phyloP scores from a whole-genome alignment of 2,888 invertebrate species.

The Steromphala cineraria region DNA sequence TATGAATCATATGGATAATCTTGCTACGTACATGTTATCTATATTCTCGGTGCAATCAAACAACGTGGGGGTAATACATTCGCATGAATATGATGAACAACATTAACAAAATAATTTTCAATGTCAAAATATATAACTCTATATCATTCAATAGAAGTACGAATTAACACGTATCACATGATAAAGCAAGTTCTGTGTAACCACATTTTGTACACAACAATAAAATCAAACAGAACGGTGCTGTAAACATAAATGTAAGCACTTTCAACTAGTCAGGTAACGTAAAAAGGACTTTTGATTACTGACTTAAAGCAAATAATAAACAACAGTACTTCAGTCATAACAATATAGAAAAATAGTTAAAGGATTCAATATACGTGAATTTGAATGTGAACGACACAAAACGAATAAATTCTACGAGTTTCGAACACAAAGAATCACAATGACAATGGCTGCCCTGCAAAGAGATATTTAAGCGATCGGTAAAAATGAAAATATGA shows the following conservation, averaged over 20 bases:
- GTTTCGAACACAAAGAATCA: neutral
- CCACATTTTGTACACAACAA: neutral
- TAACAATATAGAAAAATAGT: conserved; percentile 8
- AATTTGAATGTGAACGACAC: neutral
- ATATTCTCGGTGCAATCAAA: neutral
- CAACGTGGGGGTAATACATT: neutral
- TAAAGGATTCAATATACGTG: neutral
- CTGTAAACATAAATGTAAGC: neutral
- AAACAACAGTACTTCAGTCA: neutral
- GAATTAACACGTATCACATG: neutral
- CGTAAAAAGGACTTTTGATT: neutral
- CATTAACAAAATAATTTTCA: conserved; percentile 22
- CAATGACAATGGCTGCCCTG: neutral
- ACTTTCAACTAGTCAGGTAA: neutral
- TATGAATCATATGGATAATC: too few species aligned
- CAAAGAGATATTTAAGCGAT: neutral
- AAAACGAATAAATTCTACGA: neutral
- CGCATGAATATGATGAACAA: conserved; percentile 18
- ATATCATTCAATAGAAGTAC: neutral
- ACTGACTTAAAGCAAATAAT: neutral
- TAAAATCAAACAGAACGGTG: neutral
- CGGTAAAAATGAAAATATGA: conserved; percentile 1
- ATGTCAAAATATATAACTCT: conserved; percentile 31
- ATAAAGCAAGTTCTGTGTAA: neutral
- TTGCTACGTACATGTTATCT: too few species aligned